These are phyloP conservation scores for Meriones unguiculatus DNA, from an alignment of 2,113 vertebrate genomes.

Conservation along the genomic window DNA sequence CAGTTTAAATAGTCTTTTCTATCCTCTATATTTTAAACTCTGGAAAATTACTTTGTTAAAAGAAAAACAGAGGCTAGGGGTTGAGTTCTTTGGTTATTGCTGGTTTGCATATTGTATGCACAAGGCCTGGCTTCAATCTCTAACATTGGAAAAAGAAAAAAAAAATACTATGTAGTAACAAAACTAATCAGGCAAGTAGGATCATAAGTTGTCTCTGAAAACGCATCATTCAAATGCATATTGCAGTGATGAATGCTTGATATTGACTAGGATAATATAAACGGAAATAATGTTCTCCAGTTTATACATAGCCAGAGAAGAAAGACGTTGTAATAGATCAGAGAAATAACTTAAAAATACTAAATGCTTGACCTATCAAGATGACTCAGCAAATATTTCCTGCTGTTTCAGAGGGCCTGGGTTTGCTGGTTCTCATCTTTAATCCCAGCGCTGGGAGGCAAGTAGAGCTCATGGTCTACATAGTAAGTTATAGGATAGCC, in stretches of 20 bases:
- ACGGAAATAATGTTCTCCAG: neutral
- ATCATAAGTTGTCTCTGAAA: constrained; percentile 35
- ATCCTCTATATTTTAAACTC: neutral
- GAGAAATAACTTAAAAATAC: constrained; percentile 3
- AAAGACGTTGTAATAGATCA: neutral
- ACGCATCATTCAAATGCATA: neutral
- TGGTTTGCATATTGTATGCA: neutral
- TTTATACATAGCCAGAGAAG: neutral
- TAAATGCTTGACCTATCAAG: neutral
- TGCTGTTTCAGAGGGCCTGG: neutral
- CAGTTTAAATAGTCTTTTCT: neutral
- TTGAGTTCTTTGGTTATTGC: neutral
- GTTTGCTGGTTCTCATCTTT: no score
- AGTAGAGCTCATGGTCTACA: neutral
- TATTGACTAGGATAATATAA: constrained; percentile 37
- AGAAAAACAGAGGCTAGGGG: neutral
- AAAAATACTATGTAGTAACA: neutral
- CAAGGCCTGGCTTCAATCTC: neutral
- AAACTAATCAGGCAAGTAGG: neutral
- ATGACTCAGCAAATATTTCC: neutral
- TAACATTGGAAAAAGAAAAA: neutral
- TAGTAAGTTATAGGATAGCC: neutral
- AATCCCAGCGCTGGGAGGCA: neutral
- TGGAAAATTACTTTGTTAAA: neutral
- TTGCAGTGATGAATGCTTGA: constrained; percentile 14